A percentile compares a stretch with the other conserved stretches of the same genome.
Conservation (phyloP, 2,797 vertebrate genomes). For the Argyrosomus regius region DNA sequence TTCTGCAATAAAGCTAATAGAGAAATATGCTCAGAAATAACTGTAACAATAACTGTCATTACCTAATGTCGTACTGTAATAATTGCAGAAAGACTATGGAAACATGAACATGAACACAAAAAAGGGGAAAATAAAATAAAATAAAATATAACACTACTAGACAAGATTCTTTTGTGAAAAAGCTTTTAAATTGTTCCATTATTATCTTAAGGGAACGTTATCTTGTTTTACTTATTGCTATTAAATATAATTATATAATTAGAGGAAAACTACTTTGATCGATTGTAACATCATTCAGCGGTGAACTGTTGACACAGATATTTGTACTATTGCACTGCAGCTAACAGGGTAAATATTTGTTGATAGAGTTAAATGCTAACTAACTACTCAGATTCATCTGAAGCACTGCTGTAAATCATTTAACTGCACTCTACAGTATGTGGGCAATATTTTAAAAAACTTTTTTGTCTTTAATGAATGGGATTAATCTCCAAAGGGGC, state of each 20-base stretch:
- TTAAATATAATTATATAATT: not conserved
- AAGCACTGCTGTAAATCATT: conserved; percentile 27
- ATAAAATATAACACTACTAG: conserved; percentile 13
- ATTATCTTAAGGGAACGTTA: too few relatives aligned
- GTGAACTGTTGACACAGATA: conserved; percentile 39
- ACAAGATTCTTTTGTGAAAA: conserved; percentile 16
- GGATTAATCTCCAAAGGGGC: not conserved
- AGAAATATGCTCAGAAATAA: conserved; percentile 17
- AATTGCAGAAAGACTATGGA: conserved; percentile 10
- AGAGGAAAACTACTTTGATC: not conserved
- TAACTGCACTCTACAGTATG: not conserved
- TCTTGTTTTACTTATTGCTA: too few relatives aligned
- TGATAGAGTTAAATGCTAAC: conserved; percentile 79
- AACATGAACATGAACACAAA: conserved; percentile 1
- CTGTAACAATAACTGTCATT: conserved; percentile 22
- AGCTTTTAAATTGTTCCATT: conserved; percentile 1
- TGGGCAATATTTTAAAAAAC: conserved; percentile 1
- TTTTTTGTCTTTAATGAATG: not conserved
- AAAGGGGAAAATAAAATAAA: conserved; percentile 28
- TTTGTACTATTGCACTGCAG: conserved; percentile 64
- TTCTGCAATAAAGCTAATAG: conserved; percentile 17
- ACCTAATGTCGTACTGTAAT: conserved; percentile 22
- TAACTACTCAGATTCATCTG: conserved; percentile 37
- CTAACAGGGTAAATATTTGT: conserved; percentile 91
- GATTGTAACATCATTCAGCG: not conserved